Conservation (phyloP, 2,797 vertebrate species). For the Vireo griseus region DNA sequence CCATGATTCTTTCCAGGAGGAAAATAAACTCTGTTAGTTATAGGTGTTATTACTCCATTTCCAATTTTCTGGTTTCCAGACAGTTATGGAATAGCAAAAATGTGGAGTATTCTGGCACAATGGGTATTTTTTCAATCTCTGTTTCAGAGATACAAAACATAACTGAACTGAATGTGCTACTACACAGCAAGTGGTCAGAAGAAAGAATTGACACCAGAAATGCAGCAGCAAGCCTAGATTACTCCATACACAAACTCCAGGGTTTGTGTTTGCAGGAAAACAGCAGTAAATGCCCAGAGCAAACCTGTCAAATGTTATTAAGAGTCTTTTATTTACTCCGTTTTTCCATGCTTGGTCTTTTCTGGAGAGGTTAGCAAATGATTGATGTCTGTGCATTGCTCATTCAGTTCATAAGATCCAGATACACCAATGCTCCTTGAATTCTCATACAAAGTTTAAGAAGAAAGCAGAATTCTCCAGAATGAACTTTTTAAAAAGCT, state of each 20-base stretch:
- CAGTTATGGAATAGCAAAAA: neutral
- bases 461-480: neutral
- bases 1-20: neutral
- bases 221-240: neutral
- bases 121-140: neutral
- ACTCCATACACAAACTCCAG: too few relatives aligned
- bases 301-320: neutral
- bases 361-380: rapidly evolving
- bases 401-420: neutral
- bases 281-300: neutral
- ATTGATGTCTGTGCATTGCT: neutral
- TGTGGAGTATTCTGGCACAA: neutral
- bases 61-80: neutral
- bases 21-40: neutral
- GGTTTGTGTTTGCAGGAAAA: neutral
- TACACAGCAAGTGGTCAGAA: neutral
- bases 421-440: neutral
- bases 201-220: neutral
- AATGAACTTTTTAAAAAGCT: neutral
- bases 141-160: neutral
- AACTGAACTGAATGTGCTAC: neutral
- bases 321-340: neutral
- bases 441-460: neutral
- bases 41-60: neutral
- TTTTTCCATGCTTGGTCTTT: neutral